phyloP scores from a whole-genome alignment of 1,140 invertebrate species.

The Amphibalanus amphitrite region DNA sequence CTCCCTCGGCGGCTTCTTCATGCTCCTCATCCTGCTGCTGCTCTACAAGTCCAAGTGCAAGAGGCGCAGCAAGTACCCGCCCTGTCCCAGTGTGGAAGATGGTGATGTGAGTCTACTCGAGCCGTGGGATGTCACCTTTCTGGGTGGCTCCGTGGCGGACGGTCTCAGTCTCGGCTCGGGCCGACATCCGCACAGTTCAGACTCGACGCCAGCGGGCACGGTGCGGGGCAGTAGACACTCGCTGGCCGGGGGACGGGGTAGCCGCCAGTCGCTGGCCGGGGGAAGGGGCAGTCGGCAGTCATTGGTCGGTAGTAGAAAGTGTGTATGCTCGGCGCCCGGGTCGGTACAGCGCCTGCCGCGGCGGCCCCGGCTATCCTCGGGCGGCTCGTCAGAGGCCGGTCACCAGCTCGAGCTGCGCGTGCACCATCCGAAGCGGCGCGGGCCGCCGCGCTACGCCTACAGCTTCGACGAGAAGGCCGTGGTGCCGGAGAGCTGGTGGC shows the following conservation, averaged over 20 bases:
- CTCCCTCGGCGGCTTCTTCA: constrained; percentile 18
- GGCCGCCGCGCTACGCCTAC: neutral
- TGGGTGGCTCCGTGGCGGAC: neutral
- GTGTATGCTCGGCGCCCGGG: neutral
- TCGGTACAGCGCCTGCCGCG: neutral
- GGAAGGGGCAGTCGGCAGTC: neutral
- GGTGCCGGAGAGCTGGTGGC: constrained; percentile 15
- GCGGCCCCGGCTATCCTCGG: neutral
- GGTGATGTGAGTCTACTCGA: neutral
- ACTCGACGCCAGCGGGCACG: neutral
- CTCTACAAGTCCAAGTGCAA: constrained; percentile 19
- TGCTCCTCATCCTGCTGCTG: constrained; percentile 18
- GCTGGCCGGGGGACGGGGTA: neutral
- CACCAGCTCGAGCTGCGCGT: neutral
- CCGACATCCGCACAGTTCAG: neutral
- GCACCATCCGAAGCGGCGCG: neutral
- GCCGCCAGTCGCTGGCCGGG: too few species aligned
- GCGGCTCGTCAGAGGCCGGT: neutral
- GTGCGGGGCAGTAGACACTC: neutral
- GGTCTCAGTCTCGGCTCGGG: neutral
- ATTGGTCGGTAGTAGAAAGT: neutral
- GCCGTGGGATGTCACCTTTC: neutral
- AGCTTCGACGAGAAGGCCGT: neutral
- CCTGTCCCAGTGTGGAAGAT: constrained; percentile 17
- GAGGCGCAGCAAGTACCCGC: constrained; percentile 14